Base-by-base conservation (phyloP, 53 echinoderm and acorn worm species). In the Henricia sp. region DNA sequence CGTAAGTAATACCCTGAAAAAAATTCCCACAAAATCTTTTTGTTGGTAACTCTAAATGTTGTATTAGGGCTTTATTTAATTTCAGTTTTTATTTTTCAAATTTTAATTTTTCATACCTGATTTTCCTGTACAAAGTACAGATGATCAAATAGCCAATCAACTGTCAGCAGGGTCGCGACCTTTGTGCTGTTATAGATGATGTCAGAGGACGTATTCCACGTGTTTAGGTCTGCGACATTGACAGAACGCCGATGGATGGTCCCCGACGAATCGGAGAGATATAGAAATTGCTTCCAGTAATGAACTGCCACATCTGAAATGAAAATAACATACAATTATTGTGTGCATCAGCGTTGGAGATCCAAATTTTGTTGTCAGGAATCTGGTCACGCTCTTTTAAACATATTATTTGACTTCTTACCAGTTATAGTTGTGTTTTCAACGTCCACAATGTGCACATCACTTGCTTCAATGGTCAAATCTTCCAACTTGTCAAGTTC, bases 141-240 rank as follows among this genome's bases (percentile, higher is more conserved):
- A 52, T 87, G 70, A 68, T 99, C 85, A 57, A 84, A 89, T 82
- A 99, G 83, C 99, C 99, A 99, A 88, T 99, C 99, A 67, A 99
- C 91, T 69, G 88, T 90, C 53, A 99, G 77, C 37, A 84, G 72
- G 52, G 91, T 87, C 34, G 84, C 72, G 27, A 89, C 69, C 43
- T 84, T 69, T 64, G 59, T 46, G 69, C 83, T 85, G 64, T 55
- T 87, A 57, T 88, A 88, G 25, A 99, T 85, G 66, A 90, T 72
- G 62, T 93, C 90, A 17, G 96, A 88, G 19, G 78, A 17, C 33
- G 63, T 80, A 48, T 80, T 80, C 44, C 44, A 80, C 5, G 82
- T 85, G 34, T 86, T 75, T 27, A 95, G 65, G 56, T 96, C 68
- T 0, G 54, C 48, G 27, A 87, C 74, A 67, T 91, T 68, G 1